Evolutionary conservation across 2,113 vertebrate species (phyloP), one percentile per base, ranked within the genome.

Genomic region (Bufo bufo): DNA sequence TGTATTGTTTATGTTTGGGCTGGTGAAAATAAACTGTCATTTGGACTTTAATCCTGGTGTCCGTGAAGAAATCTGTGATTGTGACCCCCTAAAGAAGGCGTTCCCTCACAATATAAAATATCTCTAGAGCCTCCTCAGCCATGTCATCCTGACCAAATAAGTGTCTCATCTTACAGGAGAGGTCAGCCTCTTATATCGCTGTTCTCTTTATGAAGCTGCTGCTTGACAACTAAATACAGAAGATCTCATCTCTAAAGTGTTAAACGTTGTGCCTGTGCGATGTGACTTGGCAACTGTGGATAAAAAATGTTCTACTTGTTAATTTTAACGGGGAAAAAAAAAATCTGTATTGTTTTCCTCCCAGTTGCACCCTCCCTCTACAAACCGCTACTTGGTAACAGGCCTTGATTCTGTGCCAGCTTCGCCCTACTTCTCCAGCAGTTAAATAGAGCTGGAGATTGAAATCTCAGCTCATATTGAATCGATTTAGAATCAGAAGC

Each of bases 401-500:
- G 66, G 49, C 50, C 49, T 84, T 89, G 59, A 84, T 69, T 61
- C 66, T 19, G 14, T 49, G 81, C 82, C 82, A 89, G 72, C 72
- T 56, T 50, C 45, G 58, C 81, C 81, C 72, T n/a, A 63, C 58
- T 54, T 82, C 81, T 71, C 81, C 59, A 56, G 71, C 63, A 43
- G 49, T 78, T 84, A 50, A 77, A 87, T 45, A n/a, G 56, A 56
- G 69, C 12, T 66, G 58, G 23, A 69, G 87, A 84, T 84, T 84
- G 87, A 89, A 89, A 89, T 89, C 87, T 89, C 50, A 69, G 47
- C 58, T 84, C 87, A 84, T 78, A 75, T 16, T 84, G 87, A 78
- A 84, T 50, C 84, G 81, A 88, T 88, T 88, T 77, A 84, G 23
- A 87, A 72, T 87, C 66, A 61, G 14, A 84, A 77, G 49, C 12